These are phyloP conservation scores for Dendrocopos noguchii DNA, from an alignment of 2,113 vertebrate genomes.

Conservation along the genomic window DNA sequence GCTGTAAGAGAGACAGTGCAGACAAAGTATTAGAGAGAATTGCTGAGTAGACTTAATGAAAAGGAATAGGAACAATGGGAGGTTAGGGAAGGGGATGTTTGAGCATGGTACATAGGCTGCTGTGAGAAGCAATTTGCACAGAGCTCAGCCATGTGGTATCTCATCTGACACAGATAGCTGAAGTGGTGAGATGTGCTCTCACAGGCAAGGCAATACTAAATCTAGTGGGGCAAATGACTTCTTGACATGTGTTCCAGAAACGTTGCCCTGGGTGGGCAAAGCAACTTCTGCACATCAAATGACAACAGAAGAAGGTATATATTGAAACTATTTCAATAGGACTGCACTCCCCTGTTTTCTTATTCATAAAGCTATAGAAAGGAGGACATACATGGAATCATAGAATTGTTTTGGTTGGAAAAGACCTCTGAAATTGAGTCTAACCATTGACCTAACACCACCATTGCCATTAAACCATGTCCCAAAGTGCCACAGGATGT, in stretches of 20 bases:
- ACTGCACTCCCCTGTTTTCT: background rate
- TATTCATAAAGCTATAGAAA: background rate
- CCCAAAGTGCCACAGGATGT: too few species aligned
- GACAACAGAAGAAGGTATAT: background rate
- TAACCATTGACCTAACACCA: too few species aligned
- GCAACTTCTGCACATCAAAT: background rate
- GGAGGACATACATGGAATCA: background rate
- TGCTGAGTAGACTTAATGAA: constrained; percentile 27
- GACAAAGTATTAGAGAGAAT: background rate
- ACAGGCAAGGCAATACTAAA: background rate
- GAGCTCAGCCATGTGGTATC: background rate
- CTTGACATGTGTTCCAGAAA: background rate
- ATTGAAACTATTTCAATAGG: background rate
- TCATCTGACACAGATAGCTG: background rate
- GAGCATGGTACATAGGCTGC: background rate
- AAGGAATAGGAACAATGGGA: constrained; percentile 25
- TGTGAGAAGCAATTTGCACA: background rate
- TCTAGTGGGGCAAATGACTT: background rate
- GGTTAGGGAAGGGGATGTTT: constrained; percentile 15
- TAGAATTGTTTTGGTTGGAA: too few species aligned
- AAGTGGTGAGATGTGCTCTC: background rate
- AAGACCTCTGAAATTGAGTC: too few species aligned
- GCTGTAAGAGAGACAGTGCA: background rate
- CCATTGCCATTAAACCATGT: too few species aligned
- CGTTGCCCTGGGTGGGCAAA: background rate